A percentile compares a stretch with the other conserved stretches of the same genome.
Conservation (phyloP, 2,888 invertebrate genomes). For the Thera obeliscata region DNA sequence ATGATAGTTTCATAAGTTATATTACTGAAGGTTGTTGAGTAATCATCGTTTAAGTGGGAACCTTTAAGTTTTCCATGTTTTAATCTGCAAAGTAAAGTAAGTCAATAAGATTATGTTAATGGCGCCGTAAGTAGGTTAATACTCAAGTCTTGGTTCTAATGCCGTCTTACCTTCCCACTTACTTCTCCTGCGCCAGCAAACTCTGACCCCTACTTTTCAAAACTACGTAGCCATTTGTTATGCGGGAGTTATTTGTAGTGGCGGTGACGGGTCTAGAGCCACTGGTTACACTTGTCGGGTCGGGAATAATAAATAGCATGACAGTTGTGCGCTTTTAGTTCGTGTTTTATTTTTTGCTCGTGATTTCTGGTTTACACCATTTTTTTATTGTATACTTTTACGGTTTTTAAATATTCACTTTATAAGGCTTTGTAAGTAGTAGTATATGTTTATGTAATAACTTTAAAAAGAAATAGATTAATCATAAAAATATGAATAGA, state of each 20-base stretch:
- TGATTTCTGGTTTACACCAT: not conserved
- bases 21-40: too few relatives aligned
- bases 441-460: too few relatives aligned
- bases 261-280: slow-evolving; percentile 27
- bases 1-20: too few relatives aligned
- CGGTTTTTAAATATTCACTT: not conserved
- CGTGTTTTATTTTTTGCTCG: not conserved
- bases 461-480: too few relatives aligned
- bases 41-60: not conserved
- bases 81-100: slow-evolving; percentile 28
- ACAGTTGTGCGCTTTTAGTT: slow-evolving; percentile 17
- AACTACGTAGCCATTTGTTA: slow-evolving; percentile 34
- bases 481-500: too few relatives aligned
- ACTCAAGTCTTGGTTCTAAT: slow-evolving; percentile 31
- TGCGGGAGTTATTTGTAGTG: slow-evolving; percentile 30
- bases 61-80: not conserved
- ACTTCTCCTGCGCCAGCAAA: slow-evolving; percentile 23
- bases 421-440: too few relatives aligned
- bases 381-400: not conserved
- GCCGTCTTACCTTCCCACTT: slow-evolving; percentile 39
- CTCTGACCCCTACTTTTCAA: slow-evolving; percentile 31
- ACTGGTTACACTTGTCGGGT: slow-evolving; percentile 27
- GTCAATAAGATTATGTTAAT: slow-evolving; percentile 41
- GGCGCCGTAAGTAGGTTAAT: slow-evolving; percentile 39
- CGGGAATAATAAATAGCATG: slow-evolving; percentile 23